Evolutionary conservation across 2,113 vertebrate genomes (phyloP).

Genomic region (Sylvia atricapilla): DNA sequence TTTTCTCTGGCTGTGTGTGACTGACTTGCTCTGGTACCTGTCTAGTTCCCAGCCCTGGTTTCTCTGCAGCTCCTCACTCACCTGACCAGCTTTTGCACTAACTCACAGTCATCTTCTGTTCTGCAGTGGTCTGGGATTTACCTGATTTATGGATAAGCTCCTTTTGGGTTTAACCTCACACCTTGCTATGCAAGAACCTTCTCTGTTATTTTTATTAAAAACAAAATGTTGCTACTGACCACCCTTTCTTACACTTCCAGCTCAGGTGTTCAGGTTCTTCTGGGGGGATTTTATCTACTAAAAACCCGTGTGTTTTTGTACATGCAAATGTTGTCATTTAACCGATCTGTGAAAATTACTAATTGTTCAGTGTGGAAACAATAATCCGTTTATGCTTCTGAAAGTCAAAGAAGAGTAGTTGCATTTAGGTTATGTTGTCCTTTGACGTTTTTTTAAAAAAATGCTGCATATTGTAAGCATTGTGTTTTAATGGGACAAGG

Average conservation of each 20-base stretch:
- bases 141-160: conserved; percentile 42
- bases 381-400: conserved; percentile 65
- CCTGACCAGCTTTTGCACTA: conserved; percentile 70
- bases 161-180: conserved; percentile 62
- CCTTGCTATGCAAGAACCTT: conserved; percentile 79
- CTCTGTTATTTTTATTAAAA: conserved; percentile 65
- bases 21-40: not conserved
- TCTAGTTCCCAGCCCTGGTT: not conserved
- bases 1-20: not conserved
- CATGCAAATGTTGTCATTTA: conserved; percentile 63
- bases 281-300: conserved; percentile 62
- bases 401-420: conserved; percentile 66
- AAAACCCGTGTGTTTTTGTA: conserved; percentile 66
- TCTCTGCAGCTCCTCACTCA: conserved; percentile 14
- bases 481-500: conserved; percentile 68
- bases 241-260: conserved; percentile 66
- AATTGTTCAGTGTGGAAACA: conserved; percentile 64
- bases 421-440: conserved; percentile 80
- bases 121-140: conserved; percentile 49
- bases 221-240: conserved; percentile 59
- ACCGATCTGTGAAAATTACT: conserved; percentile 56
- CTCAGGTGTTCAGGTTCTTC: conserved; percentile 76
- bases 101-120: conserved; percentile 47
- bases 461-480: conserved; percentile 87
- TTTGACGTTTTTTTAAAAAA: conserved; percentile 68